Base-by-base conservation (phyloP, 2,797 vertebrate genomes). In the Characodon lateralis region DNA sequence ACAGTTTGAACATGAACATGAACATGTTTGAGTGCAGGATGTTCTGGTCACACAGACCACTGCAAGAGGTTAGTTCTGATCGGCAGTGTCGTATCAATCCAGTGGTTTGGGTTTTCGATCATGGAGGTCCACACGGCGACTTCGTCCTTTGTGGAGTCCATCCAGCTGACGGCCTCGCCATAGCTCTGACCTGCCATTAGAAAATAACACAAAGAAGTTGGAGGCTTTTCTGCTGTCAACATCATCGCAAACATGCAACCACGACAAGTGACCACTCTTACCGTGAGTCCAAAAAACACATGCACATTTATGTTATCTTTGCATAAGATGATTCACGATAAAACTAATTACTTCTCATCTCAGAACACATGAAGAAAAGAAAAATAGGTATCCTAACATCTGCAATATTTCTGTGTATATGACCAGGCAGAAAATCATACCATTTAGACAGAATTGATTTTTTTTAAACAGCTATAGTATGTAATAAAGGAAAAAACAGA, bases 121-220 rank as follows among this genome's bases (percentile, higher is more conserved):
- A 99, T 95, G 26, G 78, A 92, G 70, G 78, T 93, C 98, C 98
- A 99, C 31, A 96, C 93, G 0, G 77, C 79, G 2, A 93, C 92
- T 85, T 99, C 98, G 74, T 98, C 96, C 0, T 94, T 93, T 0
- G 97, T 98, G 10, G 98, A 99, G 89, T 99, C 98, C 98, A 99
- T 99, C 98, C 98, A 99, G 86, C 90, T 93, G 88, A 99, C 97
- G 0, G 86, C 86, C 73, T 97, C 94, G 16, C 97, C 96, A 0
- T 99, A 99, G 94, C 98, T 99, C 88, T 93, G 95, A 77, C 98
- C 98, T 99, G 89, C 7, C 48, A 51, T 74, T 16, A 56, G 6
- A 51, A 78, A 77, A 82, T 63, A n/a, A 72, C 20, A 12, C 59
- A 69, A 9, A 85, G 0, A 55, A 5, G 0, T 2, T 50, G 72